Conservation (phyloP, 2,797 vertebrate species). For the Syngnathus rostellatus region DNA sequence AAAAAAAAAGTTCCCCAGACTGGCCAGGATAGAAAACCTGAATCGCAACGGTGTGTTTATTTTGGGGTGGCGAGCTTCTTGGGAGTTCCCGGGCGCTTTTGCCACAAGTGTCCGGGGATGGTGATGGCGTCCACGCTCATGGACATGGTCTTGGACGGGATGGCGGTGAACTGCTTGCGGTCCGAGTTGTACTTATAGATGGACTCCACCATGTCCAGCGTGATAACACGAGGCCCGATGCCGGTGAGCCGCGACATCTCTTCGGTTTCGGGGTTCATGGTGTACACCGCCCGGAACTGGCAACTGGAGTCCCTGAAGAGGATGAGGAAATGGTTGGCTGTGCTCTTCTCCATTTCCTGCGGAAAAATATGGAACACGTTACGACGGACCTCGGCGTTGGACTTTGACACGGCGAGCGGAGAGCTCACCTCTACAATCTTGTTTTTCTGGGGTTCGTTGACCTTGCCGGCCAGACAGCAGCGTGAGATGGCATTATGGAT, state of each 20-base stretch:
- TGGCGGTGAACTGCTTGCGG: conserved; percentile 87
- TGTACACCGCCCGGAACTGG: conserved; percentile 88
- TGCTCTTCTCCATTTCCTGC: conserved; percentile 86
- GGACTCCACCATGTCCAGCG: conserved; percentile 77
- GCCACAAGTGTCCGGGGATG: conserved; percentile 86
- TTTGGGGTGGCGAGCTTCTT: conserved; percentile 86
- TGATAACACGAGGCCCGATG: conserved; percentile 76
- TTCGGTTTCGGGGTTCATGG: conserved; percentile 80
- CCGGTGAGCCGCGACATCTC: conserved; percentile 82
- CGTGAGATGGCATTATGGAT: conserved; percentile 89
- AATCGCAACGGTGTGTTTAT: conserved; percentile 53
- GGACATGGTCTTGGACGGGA: conserved; percentile 93
- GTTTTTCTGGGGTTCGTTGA: conserved; percentile 91
- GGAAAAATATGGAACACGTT: not conserved
- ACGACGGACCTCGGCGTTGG: conserved; percentile 8
- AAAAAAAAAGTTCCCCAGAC: not conserved
- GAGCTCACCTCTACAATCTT: conserved; percentile 82
- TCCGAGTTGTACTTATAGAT: conserved; percentile 95
- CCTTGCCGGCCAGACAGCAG: conserved; percentile 90
- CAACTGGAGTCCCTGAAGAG: conserved; percentile 87
- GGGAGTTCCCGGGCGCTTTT: conserved; percentile 84
- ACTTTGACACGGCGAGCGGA: conserved; percentile 24
- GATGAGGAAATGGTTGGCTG: conserved; percentile 88
- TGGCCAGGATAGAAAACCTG: conserved; percentile 11
- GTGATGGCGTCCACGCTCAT: conserved; percentile 93